phyloP scores from a whole-genome alignment of 2,888 invertebrate genomes.

The Phortica magna region DNA sequence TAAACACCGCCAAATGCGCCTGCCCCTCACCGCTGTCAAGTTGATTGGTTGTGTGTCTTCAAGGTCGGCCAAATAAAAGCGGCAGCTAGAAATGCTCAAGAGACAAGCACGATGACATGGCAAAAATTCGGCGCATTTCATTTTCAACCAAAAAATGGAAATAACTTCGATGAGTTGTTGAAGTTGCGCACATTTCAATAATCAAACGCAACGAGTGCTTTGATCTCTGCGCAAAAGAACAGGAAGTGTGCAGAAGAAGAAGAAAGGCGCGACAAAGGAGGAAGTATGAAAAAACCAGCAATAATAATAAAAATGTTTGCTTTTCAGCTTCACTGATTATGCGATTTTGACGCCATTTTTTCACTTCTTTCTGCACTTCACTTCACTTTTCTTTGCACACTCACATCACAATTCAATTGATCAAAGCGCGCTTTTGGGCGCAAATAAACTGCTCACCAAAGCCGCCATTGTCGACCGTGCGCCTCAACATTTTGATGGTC shows the following conservation, averaged over 20 bases:
- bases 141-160: too few relatives aligned
- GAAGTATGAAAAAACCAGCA: constrained; percentile 26
- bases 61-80: too few relatives aligned
- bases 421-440: constrained; percentile 74
- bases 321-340: constrained; percentile 30
- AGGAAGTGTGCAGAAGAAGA: constrained; percentile 43
- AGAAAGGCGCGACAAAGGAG: constrained; percentile 38
- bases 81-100: too few relatives aligned
- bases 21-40: neutral
- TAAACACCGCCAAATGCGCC: neutral
- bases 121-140: too few relatives aligned
- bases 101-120: too few relatives aligned
- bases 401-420: constrained; percentile 73
- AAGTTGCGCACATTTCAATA: neutral
- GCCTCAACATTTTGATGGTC: constrained; percentile 63
- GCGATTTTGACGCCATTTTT: neutral
- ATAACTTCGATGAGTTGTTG: neutral
- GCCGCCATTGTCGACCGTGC: constrained; percentile 49
- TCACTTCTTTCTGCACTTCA: neutral
- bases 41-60: too few relatives aligned
- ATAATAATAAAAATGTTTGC: constrained; percentile 46
- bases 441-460: constrained; percentile 73
- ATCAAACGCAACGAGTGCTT: neutral
- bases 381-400: constrained; percentile 17
- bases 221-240: constrained; percentile 54